phyloP scores from a whole-genome alignment of 2,888 invertebrate species.

The Salpingus planirostris region DNA sequence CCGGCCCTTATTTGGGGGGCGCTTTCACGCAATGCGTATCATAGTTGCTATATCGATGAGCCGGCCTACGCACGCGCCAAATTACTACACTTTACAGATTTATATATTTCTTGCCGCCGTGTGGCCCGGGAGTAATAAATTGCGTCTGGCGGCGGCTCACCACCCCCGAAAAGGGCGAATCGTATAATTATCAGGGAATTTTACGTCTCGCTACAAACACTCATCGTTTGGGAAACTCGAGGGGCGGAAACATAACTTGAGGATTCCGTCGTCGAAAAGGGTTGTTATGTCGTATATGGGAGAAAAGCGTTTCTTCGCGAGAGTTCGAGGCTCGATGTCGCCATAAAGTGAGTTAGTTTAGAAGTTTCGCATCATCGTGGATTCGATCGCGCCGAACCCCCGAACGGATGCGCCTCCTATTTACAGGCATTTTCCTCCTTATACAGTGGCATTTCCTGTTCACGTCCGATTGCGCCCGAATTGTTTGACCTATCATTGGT shows the following conservation, averaged over 20 bases:
- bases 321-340: conserved; percentile 3
- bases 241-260: too few species aligned
- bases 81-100: conserved; percentile 16
- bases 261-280: too few species aligned
- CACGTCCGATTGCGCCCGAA: conserved; percentile 41
- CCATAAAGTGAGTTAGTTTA: conserved; percentile 20
- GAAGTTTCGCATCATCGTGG: conserved; percentile 22
- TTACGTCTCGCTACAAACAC: too few species aligned
- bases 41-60: conserved; percentile 31
- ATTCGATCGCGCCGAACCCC: conserved; percentile 29
- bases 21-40: conserved; percentile 32
- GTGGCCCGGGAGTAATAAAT: too few species aligned
- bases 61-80: conserved; percentile 23
- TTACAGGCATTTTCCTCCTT: conserved; percentile 43
- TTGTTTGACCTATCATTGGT: conserved; percentile 42
- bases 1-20: conserved; percentile 9
- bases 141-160: too few species aligned
- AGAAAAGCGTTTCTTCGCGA: not conserved
- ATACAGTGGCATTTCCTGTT: conserved; percentile 42
- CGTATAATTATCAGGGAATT: too few species aligned
- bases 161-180: too few species aligned
- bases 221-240: too few species aligned
- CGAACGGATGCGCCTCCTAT: conserved; percentile 39
- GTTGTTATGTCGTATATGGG: not conserved
- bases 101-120: too few species aligned